Evolutionary conservation across 2,113 vertebrate genomes (phyloP), one percentile per base, ranked within the genome.

Genomic region (Astur gentilis): DNA sequence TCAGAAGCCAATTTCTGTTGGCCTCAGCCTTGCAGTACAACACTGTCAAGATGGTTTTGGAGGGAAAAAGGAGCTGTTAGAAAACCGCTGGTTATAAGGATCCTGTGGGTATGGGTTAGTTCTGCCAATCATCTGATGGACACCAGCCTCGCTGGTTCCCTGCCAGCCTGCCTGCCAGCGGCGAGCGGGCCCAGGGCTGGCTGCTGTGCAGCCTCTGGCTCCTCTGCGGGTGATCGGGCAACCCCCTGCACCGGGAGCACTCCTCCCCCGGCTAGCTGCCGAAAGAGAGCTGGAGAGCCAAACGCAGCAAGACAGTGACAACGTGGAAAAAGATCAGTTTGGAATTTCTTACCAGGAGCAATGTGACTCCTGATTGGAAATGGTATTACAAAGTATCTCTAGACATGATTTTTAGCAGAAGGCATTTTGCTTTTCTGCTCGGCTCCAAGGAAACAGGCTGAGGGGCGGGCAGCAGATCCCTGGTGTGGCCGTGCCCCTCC

Each of bases 251-350:
- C 57, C 73, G 49, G 79, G 13, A 71, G 27, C 11, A 18, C 34
- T 40, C 67, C 36, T 44, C 31, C 23, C 44, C 25, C 0, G 0
- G 2, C 60, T 40, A 10, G 19, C 47, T 91, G 83, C 21, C 0
- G 0, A 57, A 61, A 31, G 40, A 60, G 15, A 70, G 34, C 31
- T 36, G 65, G 45, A 78, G 34, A 61, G 49, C 31, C 44, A 47
- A 65, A 62, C 26, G 42, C 45, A 66, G 44, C 54, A 69, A 65
- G 72, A 22, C 11, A n/a, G 21, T 0, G 6, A 89, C 61, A 55
- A 60, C 0, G 0, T 57, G 36, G 38, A 83, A 76, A 54, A 54
- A 76, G 64, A 54, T 52, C 22, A 3, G 5, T 47, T 54, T 54
- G 73, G 42, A 73, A 70, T 81, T 61, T 67, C 47, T 50, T 58